Evolutionary conservation across 2,888 invertebrate genomes (phyloP).

Genomic region (Ptychoptera albimana): DNA sequence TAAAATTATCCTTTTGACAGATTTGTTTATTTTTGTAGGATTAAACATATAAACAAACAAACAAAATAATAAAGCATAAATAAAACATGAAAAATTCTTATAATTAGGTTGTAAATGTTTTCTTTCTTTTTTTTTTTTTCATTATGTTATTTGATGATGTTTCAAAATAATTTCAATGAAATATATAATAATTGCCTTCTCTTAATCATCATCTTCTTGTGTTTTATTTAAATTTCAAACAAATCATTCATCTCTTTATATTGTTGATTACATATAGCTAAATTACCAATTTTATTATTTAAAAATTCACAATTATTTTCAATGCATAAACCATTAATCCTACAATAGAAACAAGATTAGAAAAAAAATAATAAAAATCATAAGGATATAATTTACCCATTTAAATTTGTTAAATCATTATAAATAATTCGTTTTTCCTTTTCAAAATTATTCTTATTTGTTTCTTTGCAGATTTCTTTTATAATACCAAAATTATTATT

Average conservation of each 20-base stretch:
- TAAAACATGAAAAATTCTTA: too few relatives aligned
- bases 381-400: constrained; percentile 10
- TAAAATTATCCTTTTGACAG: too few relatives aligned
- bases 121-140: too few relatives aligned
- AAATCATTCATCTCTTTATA: not conserved
- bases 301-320: not conserved
- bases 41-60: too few relatives aligned
- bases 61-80: too few relatives aligned
- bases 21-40: too few relatives aligned
- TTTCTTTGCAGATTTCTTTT: not conserved
- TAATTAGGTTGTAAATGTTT: too few relatives aligned
- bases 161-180: too few relatives aligned
- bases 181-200: too few relatives aligned
- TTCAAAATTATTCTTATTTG: constrained; percentile 9
- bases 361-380: not conserved
- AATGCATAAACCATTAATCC: not conserved
- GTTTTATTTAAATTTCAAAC: too few relatives aligned
- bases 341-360: not conserved
- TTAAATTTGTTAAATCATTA: constrained; percentile 9
- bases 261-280: not conserved
- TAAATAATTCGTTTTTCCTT: constrained; percentile 13
- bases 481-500: constrained; percentile 17
- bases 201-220: too few relatives aligned
- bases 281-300: not conserved
- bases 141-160: too few relatives aligned